Base-by-base conservation (phyloP, 2,888 invertebrate genomes). In the Agapostemon virescens region DNA sequence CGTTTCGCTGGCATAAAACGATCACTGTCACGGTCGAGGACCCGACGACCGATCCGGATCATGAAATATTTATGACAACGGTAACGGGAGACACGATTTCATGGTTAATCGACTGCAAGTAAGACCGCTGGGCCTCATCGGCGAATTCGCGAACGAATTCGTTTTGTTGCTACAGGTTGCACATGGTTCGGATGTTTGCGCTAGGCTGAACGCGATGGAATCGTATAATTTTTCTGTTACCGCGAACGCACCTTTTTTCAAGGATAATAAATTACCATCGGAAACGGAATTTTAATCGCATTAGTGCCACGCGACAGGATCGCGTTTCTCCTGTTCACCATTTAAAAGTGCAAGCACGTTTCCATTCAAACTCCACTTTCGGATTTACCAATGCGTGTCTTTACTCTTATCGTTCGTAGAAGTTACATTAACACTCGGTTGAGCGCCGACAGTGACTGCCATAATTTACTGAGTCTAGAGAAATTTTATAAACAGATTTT, bases 21-120 rank as follows among this genome's bases (percentile, higher is more conserved):
- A 69, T 73, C 38, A 17, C 26, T 67, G 79, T 69, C 73, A 74
- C 67, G 69, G 74, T 79, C 79, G 79, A 42, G 61, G 67, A 70
- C 30, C 55, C 45, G 33, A 26, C 58, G 49, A 52, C 52, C 55
- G 64, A 64, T 72, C 40, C n/a, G 63, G 52, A 64, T 77, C 71
- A 69, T 79, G 79, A 79, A 80, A 81, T 74, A 81, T 81, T 81
- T 74, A 81, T 74, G 52, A 79, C 69, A 66, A 67, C 36, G 66
- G 17, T 69, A 67, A 74, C 42, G 26, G 42, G 30, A 74, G 67
- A 33, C 67, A 74, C 79, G 79, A 74, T 81, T 81, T 79, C 74
- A 81, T 36, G 79, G 74, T 81, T 81, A 81, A 81, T 81, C 68
- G 80, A 70, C 38, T 40, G 58, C 49, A 38, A 58, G 40, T 58